Evolutionary conservation across 2,113 vertebrate genomes (phyloP).

Genomic region (Saccopteryx bilineata): DNA sequence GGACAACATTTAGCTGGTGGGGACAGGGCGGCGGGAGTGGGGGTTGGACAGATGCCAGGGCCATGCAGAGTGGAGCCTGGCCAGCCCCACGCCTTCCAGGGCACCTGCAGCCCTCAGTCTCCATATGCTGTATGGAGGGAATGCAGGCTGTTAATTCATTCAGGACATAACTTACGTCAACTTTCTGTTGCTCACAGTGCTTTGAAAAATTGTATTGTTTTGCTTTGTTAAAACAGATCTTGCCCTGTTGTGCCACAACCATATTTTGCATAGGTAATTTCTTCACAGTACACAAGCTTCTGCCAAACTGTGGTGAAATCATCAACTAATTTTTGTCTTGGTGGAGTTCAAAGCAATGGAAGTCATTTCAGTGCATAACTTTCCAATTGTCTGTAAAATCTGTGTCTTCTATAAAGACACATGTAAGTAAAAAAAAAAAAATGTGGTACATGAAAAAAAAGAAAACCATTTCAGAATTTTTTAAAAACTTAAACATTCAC

Average conservation of each 20-base stretch:
- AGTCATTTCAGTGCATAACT: not conserved
- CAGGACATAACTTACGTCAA: not conserved
- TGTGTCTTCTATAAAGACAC: not conserved
- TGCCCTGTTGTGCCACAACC: not conserved
- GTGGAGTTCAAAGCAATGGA: slow-evolving; percentile 2
- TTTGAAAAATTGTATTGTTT: slow-evolving; percentile 39
- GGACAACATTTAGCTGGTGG: not conserved
- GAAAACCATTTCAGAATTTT: slow-evolving; percentile 7
- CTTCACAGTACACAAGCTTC: not conserved
- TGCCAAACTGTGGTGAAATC: not conserved
- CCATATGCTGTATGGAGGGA: not conserved
- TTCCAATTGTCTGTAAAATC: not conserved
- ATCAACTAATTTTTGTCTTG: slow-evolving; percentile 39
- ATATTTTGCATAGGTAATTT: slow-evolving; percentile 28
- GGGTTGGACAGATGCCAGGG: not conserved
- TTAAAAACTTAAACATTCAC: not conserved
- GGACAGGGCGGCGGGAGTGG: not conserved
- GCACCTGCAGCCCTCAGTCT: fast-evolving
- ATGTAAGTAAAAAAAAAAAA: not conserved
- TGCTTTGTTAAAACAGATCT: slow-evolving; percentile 10
- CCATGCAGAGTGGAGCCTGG: fast-evolving
- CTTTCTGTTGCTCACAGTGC: not conserved
- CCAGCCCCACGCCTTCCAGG: not conserved
- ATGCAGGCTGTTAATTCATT: not conserved
- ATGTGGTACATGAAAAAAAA: not conserved